Percentiles rank a stretch among this genome's conserved stretches.
Evolutionary conservation across 1,140 invertebrate genomes (phyloP).

Genomic region (Diachasmimorpha longicaudata): DNA sequence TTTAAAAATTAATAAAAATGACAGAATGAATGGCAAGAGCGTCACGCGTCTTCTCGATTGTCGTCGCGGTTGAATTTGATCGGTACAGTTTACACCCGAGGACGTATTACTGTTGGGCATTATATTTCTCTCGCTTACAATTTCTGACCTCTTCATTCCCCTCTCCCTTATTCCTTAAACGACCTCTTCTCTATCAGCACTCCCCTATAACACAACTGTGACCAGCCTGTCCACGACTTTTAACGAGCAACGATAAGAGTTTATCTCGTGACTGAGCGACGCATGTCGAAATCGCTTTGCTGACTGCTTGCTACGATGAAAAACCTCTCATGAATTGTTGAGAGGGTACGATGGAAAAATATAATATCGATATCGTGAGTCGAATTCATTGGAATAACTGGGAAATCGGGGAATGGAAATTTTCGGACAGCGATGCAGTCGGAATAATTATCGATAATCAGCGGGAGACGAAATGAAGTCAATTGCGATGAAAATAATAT

Average conservation of each 20-base stretch:
- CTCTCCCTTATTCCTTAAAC: not conserved
- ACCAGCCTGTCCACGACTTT: slow-evolving; percentile 6
- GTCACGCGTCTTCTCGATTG: not conserved
- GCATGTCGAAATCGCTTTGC: slow-evolving; percentile 18
- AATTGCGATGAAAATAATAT: no score
- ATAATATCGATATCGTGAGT: not conserved
- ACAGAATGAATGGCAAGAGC: not conserved
- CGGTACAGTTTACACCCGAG: not conserved
- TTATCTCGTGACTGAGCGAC: slow-evolving; percentile 29
- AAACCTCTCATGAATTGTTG: not conserved
- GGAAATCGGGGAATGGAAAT: no score
- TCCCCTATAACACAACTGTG: not conserved
- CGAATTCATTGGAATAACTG: not conserved
- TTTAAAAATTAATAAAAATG: not conserved
- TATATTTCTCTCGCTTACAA: not conserved
- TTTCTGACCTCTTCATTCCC: not conserved
- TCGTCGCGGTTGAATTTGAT: not conserved
- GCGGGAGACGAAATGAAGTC: no score
- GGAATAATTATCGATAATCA: no score
- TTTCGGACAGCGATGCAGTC: not conserved
- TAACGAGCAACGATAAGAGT: slow-evolving; percentile 32
- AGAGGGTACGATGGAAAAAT: not conserved
- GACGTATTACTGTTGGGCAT: slow-evolving; percentile 4
- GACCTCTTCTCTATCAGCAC: slow-evolving; percentile 13
- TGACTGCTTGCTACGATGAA: not conserved